Evolutionary conservation across 2,888 invertebrate genomes (phyloP).

Genomic region (Phengaris alcon): DNA sequence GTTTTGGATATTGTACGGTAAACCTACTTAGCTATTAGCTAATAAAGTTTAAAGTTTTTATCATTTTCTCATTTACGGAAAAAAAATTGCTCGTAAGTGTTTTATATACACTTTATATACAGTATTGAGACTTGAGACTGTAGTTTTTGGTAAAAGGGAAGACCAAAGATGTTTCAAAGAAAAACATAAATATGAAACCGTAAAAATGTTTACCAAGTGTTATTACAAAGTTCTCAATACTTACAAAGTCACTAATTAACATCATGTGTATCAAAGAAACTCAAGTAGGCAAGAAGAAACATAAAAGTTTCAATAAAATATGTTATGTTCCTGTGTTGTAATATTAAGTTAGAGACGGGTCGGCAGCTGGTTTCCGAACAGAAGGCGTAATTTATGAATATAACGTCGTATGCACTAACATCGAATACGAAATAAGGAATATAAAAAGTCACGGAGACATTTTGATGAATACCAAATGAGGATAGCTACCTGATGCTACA

Average conservation of each 20-base stretch:
- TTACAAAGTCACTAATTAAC: not conserved
- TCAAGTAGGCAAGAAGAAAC: not conserved
- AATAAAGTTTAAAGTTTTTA: no score
- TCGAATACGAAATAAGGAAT: constrained; percentile 51
- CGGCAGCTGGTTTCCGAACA: constrained; percentile 33
- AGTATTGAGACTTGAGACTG: no score
- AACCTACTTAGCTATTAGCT: no score
- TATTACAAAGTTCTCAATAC: not conserved
- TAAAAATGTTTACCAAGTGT: no score
- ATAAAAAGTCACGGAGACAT: constrained; percentile 50
- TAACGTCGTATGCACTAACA: constrained; percentile 44
- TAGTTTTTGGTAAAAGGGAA: no score
- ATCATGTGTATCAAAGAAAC: not conserved
- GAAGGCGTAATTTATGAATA: constrained; percentile 45
- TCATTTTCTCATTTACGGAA: no score
- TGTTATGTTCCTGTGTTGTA: constrained; percentile 11
- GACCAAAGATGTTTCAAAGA: not conserved
- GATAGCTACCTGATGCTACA: not conserved
- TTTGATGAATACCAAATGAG: constrained; percentile 53
- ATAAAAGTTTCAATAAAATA: constrained; percentile 19
- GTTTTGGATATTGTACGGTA: no score
- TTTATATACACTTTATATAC: no score
- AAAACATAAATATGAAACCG: no score
- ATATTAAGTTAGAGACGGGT: constrained; percentile 29
- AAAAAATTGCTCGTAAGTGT: no score